phyloP scores from a whole-genome alignment of 2,797 vertebrate genomes.

The Halcyon badia region DNA sequence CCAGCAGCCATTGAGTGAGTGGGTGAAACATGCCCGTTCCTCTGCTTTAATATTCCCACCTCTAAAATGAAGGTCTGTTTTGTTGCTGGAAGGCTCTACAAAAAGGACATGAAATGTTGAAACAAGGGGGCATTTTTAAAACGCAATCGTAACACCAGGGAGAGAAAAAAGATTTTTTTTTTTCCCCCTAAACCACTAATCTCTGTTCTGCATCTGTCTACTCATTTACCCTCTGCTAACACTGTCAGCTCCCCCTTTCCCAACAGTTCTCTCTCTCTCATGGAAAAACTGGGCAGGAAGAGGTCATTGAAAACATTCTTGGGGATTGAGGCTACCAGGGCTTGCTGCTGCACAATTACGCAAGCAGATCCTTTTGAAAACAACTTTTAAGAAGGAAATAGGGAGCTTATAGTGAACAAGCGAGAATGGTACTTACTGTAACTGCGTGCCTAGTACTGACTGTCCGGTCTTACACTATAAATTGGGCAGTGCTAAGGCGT shows the following conservation, averaged over 20 bases:
- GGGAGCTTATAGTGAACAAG: conserved; percentile 42
- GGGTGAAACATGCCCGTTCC: background rate
- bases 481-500: background rate
- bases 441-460: conserved; percentile 2
- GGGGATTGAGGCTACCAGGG: conserved; percentile 45
- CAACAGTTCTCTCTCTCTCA: background rate
- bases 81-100: background rate
- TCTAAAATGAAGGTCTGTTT: background rate
- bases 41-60: background rate
- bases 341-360: conserved; percentile 60
- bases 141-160: background rate
- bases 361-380: conserved; percentile 71
- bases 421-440: conserved; percentile 44
- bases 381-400: conserved; percentile 65
- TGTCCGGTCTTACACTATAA: background rate
- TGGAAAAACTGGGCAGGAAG: conserved; percentile 65
- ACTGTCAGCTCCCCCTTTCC: background rate
- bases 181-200: background rate
- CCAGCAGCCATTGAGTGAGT: too few relatives aligned
- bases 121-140: background rate
- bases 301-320: conserved; percentile 62
- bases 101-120: background rate
- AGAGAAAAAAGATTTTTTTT: fast-evolving
- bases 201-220: conserved; percentile 30
- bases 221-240: conserved; percentile 31